These are phyloP conservation scores for Zaprionus kolodkinae DNA, from an alignment of 1,140 invertebrate species.

Conservation along the genomic window DNA sequence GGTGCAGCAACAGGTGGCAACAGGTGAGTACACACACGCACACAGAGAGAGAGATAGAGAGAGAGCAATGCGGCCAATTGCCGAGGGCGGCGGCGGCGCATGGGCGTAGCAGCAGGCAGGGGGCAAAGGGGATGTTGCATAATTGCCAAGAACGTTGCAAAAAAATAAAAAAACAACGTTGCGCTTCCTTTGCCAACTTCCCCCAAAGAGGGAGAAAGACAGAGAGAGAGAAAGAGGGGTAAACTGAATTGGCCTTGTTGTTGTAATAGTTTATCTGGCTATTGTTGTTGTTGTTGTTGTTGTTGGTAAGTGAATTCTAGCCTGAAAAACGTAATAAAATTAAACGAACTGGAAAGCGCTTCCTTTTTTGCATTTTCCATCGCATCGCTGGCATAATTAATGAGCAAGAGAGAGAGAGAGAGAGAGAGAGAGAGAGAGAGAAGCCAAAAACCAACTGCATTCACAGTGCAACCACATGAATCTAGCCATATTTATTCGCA, in stretches of 20 bases:
- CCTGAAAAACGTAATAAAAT: conserved; percentile 59
- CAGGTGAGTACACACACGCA: neutral
- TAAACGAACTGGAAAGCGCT: conserved; percentile 76
- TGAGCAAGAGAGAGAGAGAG: conserved; percentile 17
- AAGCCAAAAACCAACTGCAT: conserved; percentile 44
- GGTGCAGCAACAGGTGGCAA: conserved; percentile 28
- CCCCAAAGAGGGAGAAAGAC: conserved; percentile 19
- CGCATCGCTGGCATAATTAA: conserved; percentile 69
- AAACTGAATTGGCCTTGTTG: conserved; percentile 49
- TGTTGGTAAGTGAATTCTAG: conserved; percentile 58
- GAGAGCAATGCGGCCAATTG: conserved; percentile 29
- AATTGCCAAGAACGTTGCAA: conserved; percentile 55
- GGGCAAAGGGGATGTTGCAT: conserved; percentile 18
- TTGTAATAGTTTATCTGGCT: conserved; percentile 27
- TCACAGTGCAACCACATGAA: too few relatives aligned
- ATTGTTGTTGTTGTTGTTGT: conserved; percentile 15
- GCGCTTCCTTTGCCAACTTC: conserved; percentile 40
- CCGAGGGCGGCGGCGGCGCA: conserved; percentile 31
- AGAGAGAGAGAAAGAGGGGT: conserved; percentile 5
- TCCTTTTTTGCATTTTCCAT: conserved; percentile 60
- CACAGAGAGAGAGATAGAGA: neutral
- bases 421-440: conserved; percentile 47
- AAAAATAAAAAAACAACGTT: conserved; percentile 12
- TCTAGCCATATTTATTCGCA: too few relatives aligned
- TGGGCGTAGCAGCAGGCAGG: conserved; percentile 1